Base-by-base conservation (phyloP, 2,797 vertebrate species). In the Anguilla obscura region DNA sequence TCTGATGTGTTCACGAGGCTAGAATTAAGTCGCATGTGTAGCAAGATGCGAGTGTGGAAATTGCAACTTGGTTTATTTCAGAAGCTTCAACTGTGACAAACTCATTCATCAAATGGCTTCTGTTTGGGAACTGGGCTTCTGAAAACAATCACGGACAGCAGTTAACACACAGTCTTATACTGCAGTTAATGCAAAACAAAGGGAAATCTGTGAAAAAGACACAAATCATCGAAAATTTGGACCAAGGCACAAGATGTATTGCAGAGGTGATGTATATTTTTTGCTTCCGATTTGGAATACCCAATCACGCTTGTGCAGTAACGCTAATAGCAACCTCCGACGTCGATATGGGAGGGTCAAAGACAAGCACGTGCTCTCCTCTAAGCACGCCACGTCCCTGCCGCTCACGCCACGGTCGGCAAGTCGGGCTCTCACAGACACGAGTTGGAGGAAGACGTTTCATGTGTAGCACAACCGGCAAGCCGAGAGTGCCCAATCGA, bases 31-130 rank as follows among this genome's bases (percentile, higher is more conserved):
- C 63, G 16, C 50, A 52, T 21, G 21, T 4, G 18, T 63, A 63
- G 60, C 63, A 27, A n/a, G 24, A n/a, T 2, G 8, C 5, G 63
- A 5, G 24, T 27, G 6, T 5, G 21, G 63, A 27, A 69, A 69
- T 8, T 69, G 24, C 58, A 63, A 58, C 60, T 63, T 63, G 33
- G 36, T 80, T 24, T 45, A 80, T 80, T 80, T 80, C 76, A 80
- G 76, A 36, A 24, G 79, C 45, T n/a, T n/a, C 45, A 1, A 2
- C 40, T 82, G 4, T 45, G 79, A 82, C 79, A 82, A 21, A 12
- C 79, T 50, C 45, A n/a, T 21, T 50, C 7, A 45, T n/a, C 18
- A 82, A 79, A 79, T 18, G 16, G 74, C 74, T 18, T 79, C 74
- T 18, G 10, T 79, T 40, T 21, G 79, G 40, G 40, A 50, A 45